Evolutionary conservation across 2,888 invertebrate species (phyloP).

Genomic region (Stramonita haemastoma): DNA sequence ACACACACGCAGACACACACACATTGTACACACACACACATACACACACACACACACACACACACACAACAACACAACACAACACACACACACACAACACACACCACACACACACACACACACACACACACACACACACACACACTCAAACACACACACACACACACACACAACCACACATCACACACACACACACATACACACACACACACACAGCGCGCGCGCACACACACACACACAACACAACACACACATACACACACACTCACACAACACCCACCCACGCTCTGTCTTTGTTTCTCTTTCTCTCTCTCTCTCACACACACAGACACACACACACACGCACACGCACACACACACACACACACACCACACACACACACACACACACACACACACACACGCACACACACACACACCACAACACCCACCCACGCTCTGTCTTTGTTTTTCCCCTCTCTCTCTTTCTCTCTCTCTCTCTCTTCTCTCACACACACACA

Average conservation of each 20-base stretch:
- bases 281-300: no score
- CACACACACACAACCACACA: not conserved
- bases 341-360: not conserved
- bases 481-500: no score
- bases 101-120: not conserved
- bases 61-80: not conserved
- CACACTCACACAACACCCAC: not conserved
- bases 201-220: not conserved
- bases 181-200: constrained; percentile 14
- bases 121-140: not conserved
- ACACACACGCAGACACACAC: not conserved
- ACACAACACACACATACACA: not conserved
- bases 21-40: no score
- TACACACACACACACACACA: no score
- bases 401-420: no score
- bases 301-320: no score
- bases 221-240: no score
- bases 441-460: no score
- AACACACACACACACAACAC: not conserved
- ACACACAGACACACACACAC: not conserved
- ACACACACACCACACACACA: not conserved
- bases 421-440: no score
- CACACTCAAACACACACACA: constrained; percentile 1
- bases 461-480: no score
- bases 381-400: not conserved